Evolutionary conservation across 2,113 vertebrate species (phyloP), one percentile per base, ranked within the genome.

Genomic region (Charina bottae): DNA sequence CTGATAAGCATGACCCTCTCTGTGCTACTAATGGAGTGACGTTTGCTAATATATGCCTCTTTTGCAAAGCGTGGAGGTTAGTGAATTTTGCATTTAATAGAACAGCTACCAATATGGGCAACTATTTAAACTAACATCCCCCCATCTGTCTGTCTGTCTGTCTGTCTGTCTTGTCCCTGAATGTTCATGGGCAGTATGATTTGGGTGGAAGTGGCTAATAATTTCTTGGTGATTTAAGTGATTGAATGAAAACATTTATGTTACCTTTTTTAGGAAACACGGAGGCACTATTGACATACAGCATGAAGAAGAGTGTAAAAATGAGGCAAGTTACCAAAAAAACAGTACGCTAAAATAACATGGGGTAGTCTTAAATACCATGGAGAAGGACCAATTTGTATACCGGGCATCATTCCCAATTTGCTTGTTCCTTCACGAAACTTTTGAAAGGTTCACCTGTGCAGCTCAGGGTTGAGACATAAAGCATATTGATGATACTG

Each of bases 271-370:
- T 54, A 87, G 84, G 84, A 19, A 68, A 68, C 13, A 33, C 3
- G 59, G 90, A 91, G 46, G n/a, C 2, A 12, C 2, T 17, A 26
- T 91, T 55, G 53, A 26, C 49, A 28, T 90, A 85, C 4, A 7
- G 28, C 28, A 68, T 9, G 3, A 26, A 4, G 90, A 46, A 85
- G 5, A 24, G 19, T 86, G 84, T 8, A 17, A 33, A 26, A 24
- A 15, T 83, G 33, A 83, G 89, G 89, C n/a, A 90, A 90, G 68
- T 90, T 56, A 6, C n/a, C 72, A 19, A 53, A n/a, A n/a, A n/a
- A n/a, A 55, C n/a, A 54, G 87, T 28, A 49, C 58, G 2, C 33
- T 42, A 24, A 60, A 87, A 87, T 60, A 17, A 9, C 37, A 53
- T 88, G 42, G 26, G 6, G 37, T 88, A 26, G 28, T 56, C 54